Conservation (phyloP, 2,113 vertebrate species). For the Steatornis caripensis region DNA sequence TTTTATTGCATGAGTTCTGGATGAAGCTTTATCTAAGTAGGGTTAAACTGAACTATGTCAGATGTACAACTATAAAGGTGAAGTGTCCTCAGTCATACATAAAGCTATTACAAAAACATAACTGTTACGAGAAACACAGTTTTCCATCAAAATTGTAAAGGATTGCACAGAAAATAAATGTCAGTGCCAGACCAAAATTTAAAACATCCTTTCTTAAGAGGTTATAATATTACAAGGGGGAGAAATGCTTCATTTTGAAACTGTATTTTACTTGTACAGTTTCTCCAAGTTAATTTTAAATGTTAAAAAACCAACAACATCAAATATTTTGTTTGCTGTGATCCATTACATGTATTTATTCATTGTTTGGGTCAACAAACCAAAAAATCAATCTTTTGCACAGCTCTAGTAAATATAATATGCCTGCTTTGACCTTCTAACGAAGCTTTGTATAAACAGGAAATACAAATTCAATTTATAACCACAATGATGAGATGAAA, state of each 20-base stretch:
- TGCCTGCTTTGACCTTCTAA: neutral
- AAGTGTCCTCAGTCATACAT: neutral
- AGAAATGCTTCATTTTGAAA: neutral
- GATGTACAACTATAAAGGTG: neutral
- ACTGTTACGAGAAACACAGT: neutral
- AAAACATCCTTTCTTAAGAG: neutral
- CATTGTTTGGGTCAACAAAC: neutral
- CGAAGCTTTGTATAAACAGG: neutral
- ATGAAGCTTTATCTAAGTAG: neutral
- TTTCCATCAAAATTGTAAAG: neutral
- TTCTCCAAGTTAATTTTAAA: neutral
- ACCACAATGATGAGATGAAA: neutral
- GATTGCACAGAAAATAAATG: neutral
- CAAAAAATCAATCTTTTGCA: neutral
- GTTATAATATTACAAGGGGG: neutral
- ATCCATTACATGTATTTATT: neutral
- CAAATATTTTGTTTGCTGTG: neutral
- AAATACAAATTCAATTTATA: conserved; percentile 46
- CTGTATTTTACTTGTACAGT: neutral
- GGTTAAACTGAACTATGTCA: neutral
- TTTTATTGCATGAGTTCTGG: neutral
- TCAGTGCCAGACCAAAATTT: neutral
- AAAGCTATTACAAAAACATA: neutral
- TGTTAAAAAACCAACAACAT: neutral
- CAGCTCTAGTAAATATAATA: neutral